A percentile compares a stretch with the other conserved stretches of the same genome.
These are phyloP conservation scores for Romanogobio albipinnatus DNA, from an alignment of 2,113 vertebrate species.

Conservation along the genomic window DNA sequence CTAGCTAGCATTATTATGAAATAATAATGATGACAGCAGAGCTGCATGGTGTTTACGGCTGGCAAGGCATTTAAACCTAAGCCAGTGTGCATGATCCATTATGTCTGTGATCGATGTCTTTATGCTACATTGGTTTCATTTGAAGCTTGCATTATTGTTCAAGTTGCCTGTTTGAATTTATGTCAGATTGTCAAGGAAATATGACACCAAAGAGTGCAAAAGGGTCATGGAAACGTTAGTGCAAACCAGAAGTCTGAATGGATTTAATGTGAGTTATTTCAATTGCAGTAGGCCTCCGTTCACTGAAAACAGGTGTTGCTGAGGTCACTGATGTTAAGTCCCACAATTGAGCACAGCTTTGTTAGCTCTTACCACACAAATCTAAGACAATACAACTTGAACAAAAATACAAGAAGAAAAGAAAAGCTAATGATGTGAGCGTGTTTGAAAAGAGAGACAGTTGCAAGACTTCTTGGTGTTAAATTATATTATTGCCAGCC, in stretches of 20 bases:
- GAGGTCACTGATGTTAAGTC: background rate
- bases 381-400: slow-evolving; percentile 1
- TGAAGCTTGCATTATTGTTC: slow-evolving; percentile 12
- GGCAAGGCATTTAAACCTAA: background rate
- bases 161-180: background rate
- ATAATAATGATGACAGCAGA: slow-evolving; percentile 14
- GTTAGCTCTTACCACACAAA: background rate
- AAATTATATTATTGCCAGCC: slow-evolving; percentile 17
- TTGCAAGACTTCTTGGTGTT: background rate
- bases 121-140: background rate
- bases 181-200: background rate
- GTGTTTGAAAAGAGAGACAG: slow-evolving; percentile 8
- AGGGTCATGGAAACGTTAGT: background rate
- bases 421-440: background rate
- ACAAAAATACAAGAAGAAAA: background rate
- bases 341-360: background rate
- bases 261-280: background rate
- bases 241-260: background rate
- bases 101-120: slow-evolving; percentile 1
- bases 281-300: background rate
- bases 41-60: background rate
- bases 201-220: background rate
- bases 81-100: background rate
- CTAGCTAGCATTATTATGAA: slow-evolving; percentile 25
- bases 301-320: background rate